Evolutionary conservation across 2,797 vertebrate genomes (phyloP).

Genomic region (Octomys mimax): DNA sequence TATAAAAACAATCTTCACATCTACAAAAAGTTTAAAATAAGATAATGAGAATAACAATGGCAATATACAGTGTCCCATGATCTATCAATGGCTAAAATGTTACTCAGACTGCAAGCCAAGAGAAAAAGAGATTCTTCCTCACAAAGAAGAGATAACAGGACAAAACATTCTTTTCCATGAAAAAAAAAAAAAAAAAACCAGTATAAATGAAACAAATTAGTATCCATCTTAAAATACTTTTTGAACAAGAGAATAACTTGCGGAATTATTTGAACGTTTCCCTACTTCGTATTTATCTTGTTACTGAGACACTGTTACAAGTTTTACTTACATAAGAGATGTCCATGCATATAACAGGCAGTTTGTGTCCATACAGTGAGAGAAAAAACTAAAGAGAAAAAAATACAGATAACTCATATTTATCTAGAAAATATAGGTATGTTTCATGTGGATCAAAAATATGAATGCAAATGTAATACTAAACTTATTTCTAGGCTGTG

Average conservation of each 20-base stretch:
- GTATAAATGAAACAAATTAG: not conserved
- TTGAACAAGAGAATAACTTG: not conserved
- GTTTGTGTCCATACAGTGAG: conserved; percentile 98
- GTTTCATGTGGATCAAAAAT: not conserved
- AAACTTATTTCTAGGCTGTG: not conserved
- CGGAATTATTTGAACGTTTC: not conserved
- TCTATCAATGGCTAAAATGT: not conserved
- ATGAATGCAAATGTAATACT: not conserved
- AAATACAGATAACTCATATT: conserved; percentile 20
- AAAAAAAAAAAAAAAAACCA: not conserved
- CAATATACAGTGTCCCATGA: not conserved
- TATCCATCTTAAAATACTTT: not conserved
- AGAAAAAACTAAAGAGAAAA: conserved; percentile 94
- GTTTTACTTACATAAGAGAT: conserved; percentile 95
- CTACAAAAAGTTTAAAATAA: not conserved
- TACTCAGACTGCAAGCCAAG: not conserved
- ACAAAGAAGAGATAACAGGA: not conserved
- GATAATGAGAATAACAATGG: not conserved
- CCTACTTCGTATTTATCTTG: not conserved
- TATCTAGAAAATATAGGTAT: not conserved
- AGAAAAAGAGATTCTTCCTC: not conserved
- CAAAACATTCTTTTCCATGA: not conserved
- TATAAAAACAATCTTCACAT: not conserved
- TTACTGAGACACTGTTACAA: not conserved
- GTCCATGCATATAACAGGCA: conserved; percentile 98